Percentiles rank a stretch among this genome's conserved stretches.
Evolutionary conservation across 2,888 invertebrate species (phyloP).

Genomic region (Platynereis dumerilii): DNA sequence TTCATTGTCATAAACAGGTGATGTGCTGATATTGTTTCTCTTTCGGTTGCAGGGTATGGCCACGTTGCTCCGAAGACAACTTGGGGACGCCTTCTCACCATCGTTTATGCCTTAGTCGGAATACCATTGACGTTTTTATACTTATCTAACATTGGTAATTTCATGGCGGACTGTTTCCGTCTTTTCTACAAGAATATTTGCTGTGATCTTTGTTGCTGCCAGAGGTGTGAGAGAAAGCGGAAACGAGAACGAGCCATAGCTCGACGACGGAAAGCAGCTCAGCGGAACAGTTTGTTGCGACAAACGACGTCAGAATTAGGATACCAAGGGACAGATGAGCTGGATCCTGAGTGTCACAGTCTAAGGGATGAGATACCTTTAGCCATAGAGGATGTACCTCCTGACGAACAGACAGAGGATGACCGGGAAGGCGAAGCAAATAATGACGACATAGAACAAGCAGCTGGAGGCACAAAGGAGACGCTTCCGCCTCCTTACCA

Average conservation of each 20-base stretch:
- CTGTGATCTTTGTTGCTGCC: conserved; percentile 42
- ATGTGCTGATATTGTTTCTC: neutral
- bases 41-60: conserved; percentile 43
- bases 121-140: conserved; percentile 47
- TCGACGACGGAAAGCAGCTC: conserved; percentile 16
- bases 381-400: neutral
- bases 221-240: conserved; percentile 38
- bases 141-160: conserved; percentile 47
- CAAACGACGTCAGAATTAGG: conserved; percentile 8
- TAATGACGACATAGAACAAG: conserved; percentile 7
- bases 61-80: conserved; percentile 46
- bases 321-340: conserved; percentile 8
- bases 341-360: conserved; percentile 6
- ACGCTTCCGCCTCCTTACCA: neutral
- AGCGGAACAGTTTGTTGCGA: conserved; percentile 17
- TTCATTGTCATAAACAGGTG: neutral
- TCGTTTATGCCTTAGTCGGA: conserved; percentile 45
- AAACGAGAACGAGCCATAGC: conserved; percentile 33
- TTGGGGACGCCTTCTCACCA: conserved; percentile 41
- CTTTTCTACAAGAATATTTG: conserved; percentile 44
- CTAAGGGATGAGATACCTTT: neutral
- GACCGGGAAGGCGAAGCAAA: neutral
- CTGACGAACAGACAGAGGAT: neutral
- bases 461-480: neutral
- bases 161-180: conserved; percentile 44